phyloP scores from a whole-genome alignment of 2,888 invertebrate species.

The Apodemia duryi region DNA sequence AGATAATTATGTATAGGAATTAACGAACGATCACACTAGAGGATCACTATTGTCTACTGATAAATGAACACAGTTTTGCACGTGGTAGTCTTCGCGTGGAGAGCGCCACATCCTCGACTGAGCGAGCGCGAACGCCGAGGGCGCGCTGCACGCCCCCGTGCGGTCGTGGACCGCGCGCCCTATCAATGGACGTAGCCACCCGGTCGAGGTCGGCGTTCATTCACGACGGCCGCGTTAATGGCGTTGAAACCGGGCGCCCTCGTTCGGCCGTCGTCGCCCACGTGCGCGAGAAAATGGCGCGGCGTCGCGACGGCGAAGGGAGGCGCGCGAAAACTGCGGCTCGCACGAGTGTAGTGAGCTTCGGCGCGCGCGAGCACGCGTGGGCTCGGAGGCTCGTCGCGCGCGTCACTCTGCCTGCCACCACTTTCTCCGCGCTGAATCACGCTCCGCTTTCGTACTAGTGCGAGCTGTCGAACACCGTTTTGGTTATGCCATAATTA shows the following conservation, averaged over 20 bases:
- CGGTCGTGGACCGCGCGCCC: conserved; percentile 68
- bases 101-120: conserved; percentile 79
- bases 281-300: conserved; percentile 78
- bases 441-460: conserved; percentile 59
- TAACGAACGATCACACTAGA: conserved; percentile 43
- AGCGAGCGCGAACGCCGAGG: conserved; percentile 75
- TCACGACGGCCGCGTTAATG: conserved; percentile 75
- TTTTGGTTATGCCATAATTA: conserved; percentile 75
- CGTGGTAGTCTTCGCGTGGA: conserved; percentile 68
- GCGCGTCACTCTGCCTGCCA: conserved; percentile 40
- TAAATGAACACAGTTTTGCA: conserved; percentile 76
- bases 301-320: conserved; percentile 69
- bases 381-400: conserved; percentile 63
- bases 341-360: conserved; percentile 63
- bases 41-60: conserved; percentile 58
- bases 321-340: conserved; percentile 76
- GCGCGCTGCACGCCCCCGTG: conserved; percentile 66
- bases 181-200: conserved; percentile 70
- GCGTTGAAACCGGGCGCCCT: conserved; percentile 66
- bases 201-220: conserved; percentile 74
- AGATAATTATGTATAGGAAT: conserved; percentile 63
- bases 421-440: conserved; percentile 56
- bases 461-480: conserved; percentile 54
- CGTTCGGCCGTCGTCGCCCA: conserved; percentile 66
- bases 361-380: conserved; percentile 48